A percentile compares a stretch with the other conserved stretches of the same genome.
These are phyloP conservation scores for Chrysina gloriosa DNA, from an alignment of 2,888 invertebrate species.

Conservation along the genomic window DNA sequence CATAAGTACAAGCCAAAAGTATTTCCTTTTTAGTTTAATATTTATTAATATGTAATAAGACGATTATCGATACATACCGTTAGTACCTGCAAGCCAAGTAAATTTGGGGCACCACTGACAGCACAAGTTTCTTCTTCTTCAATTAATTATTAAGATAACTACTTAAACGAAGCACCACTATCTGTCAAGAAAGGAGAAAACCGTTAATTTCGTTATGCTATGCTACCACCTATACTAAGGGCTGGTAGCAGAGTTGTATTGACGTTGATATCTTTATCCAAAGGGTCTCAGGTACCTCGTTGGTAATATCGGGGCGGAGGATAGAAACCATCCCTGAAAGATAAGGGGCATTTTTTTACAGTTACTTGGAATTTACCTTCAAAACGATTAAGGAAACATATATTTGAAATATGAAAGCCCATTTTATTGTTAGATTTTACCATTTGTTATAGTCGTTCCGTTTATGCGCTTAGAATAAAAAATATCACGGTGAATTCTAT, in stretches of 20 bases:
- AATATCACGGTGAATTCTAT: too few species aligned
- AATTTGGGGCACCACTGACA: too few species aligned
- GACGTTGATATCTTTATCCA: slow-evolving; percentile 47
- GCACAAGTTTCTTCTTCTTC: too few species aligned
- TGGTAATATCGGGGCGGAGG: slow-evolving; percentile 19
- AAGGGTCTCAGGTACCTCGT: slow-evolving; percentile 21
- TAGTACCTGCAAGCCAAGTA: not conserved
- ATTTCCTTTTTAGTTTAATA: too few species aligned
- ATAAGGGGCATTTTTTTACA: slow-evolving; percentile 5
- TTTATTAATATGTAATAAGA: too few species aligned
- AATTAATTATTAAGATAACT: not conserved
- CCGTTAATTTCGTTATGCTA: slow-evolving; percentile 7
- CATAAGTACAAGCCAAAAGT: too few species aligned
- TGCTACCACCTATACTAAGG: slow-evolving; percentile 8
- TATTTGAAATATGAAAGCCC: too few species aligned
- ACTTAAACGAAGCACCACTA: not conserved
- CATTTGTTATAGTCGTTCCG: too few species aligned
- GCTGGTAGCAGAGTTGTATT: slow-evolving; percentile 3
- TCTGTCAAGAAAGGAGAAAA: not conserved
- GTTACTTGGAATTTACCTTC: slow-evolving; percentile 13
- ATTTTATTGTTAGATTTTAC: too few species aligned
- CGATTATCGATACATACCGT: not conserved
- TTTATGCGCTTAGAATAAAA: too few species aligned
- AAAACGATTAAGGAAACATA: slow-evolving; percentile 9
- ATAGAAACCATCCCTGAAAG: slow-evolving; percentile 23